Base-by-base conservation (phyloP, 37 sponge, comb jelly and placozoan genomes). In the Ianthella basta region DNA sequence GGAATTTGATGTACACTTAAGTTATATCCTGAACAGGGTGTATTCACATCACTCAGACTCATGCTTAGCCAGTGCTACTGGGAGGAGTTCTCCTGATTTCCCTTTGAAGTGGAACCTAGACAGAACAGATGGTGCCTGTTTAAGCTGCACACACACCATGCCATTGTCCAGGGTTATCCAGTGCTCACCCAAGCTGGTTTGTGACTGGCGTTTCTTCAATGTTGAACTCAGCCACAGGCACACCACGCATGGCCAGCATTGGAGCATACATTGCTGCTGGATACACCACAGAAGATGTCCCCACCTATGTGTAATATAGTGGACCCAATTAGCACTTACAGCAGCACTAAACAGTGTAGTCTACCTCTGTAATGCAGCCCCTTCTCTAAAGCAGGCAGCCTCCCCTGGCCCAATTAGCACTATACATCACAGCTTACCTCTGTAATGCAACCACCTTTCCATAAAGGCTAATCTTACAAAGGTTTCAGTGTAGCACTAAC, bases 141-240 rank as follows among this genome's bases (percentile, higher is more conserved):
- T 8, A 44, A 44, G 8, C 8, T 44, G 8, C 3, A 8, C 8
- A 56, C 6, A 44, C 50, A 44, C 50, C 3, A 44, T 44, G 50
- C 50, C 3, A 44, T 8, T 44, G 50, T 44, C 50, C 8, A 44
- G 50, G 50, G 3, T 3, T 8, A 44, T 44, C 6, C 33, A 19
- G 24, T 25, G 20, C 90, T 37, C 64, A 93, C 93, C 27, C 70
- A 23, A 93, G 56, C 2, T 23, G 12, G 23, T 79, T 39, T 15
- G 97, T 97, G 55, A 92, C 97, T 30, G 95, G 88, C 0, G 97
- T 97, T 4, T 83, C 36, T 81, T 97, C 95, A 24, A 97, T 39
- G 86, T 97, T 97, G 74, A 97, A 97, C 80, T 97, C 97, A 44
- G 97, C 97, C 4, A 97, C 97, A 0, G 95, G 95, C 15, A 97